A percentile compares a stretch with the other conserved stretches of the same genome.
Evolutionary conservation across 1,140 invertebrate species (phyloP).

Genomic region (Delia radicum): DNA sequence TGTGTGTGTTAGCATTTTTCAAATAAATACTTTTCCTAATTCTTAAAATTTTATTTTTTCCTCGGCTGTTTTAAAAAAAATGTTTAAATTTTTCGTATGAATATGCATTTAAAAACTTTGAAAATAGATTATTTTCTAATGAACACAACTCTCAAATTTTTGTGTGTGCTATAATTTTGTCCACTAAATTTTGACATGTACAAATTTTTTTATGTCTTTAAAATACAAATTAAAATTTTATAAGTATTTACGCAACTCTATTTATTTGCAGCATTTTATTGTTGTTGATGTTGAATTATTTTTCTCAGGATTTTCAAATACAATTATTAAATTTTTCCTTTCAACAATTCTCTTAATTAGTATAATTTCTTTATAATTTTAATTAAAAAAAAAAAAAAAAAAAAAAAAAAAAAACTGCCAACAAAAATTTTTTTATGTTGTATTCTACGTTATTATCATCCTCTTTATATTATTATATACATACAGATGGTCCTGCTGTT

Average conservation of each 20-base stretch:
- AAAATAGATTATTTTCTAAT: no score
- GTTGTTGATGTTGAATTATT: not conserved
- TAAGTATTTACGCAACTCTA: not conserved
- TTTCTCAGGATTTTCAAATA: no score
- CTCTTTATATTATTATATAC: slow-evolving; percentile 25
- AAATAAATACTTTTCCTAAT: no score
- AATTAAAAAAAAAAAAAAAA: not conserved
- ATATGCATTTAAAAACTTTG: no score
- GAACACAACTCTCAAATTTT: not conserved
- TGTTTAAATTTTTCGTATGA: no score
- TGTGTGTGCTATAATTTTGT: not conserved
- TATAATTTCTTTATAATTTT: not conserved
- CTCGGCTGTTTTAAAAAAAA: no score
- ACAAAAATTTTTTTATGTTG: not conserved
- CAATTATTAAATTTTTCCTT: not conserved
- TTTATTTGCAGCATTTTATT: not conserved
- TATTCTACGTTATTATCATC: not conserved
- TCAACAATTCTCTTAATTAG: not conserved
- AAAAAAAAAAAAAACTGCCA: not conserved
- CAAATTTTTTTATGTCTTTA: no score
- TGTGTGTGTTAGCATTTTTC: no score
- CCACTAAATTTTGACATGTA: not conserved
- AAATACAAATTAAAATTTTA: not conserved
- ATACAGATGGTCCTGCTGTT: slow-evolving; percentile 83
- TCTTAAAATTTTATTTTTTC: no score